Conservation (phyloP, 2,113 vertebrate genomes). For the Osmerus eperlanus region DNA sequence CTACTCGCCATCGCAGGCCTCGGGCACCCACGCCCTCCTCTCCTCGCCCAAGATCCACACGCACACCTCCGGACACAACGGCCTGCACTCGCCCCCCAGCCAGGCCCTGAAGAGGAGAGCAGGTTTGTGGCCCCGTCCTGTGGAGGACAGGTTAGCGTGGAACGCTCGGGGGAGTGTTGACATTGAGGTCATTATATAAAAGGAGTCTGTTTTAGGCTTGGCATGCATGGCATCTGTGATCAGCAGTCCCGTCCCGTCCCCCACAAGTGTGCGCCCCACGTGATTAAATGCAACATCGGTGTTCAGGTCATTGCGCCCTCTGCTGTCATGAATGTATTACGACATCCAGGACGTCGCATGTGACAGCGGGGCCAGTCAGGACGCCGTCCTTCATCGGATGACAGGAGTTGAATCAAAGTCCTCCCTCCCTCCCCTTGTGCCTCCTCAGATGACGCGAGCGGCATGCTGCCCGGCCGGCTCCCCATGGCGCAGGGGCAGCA, state of each 20-base stretch:
- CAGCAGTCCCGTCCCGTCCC: too few relatives aligned
- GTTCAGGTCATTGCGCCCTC: background rate
- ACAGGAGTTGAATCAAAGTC: background rate
- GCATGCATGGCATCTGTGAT: too few relatives aligned
- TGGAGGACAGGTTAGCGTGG: too few relatives aligned
- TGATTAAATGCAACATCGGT: too few relatives aligned
- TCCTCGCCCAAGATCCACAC: conserved; percentile 81
- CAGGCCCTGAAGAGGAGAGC: conserved; percentile 79
- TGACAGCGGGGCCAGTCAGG: too few relatives aligned
- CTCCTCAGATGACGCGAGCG: conserved; percentile 63
- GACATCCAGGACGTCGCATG: too few relatives aligned
- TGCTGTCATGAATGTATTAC: background rate
- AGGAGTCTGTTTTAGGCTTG: too few relatives aligned
- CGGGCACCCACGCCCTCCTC: conserved; percentile 60
- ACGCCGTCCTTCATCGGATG: too few relatives aligned
- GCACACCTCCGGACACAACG: conserved; percentile 66
- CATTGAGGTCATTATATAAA: too few relatives aligned
- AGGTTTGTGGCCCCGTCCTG: conserved; percentile 39
- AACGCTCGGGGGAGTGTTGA: too few relatives aligned
- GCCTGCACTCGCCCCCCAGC: conserved; percentile 73
- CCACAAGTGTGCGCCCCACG: too few relatives aligned
- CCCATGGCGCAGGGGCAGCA: conserved; percentile 81
- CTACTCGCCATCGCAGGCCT: conserved; percentile 74
- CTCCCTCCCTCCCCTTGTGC: conserved; percentile 1
- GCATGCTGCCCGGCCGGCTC: conserved; percentile 76